Evolutionary conservation across 2,113 vertebrate genomes (phyloP), one percentile per base, ranked within the genome.

Genomic region (Campylorhamphus procurvoides): DNA sequence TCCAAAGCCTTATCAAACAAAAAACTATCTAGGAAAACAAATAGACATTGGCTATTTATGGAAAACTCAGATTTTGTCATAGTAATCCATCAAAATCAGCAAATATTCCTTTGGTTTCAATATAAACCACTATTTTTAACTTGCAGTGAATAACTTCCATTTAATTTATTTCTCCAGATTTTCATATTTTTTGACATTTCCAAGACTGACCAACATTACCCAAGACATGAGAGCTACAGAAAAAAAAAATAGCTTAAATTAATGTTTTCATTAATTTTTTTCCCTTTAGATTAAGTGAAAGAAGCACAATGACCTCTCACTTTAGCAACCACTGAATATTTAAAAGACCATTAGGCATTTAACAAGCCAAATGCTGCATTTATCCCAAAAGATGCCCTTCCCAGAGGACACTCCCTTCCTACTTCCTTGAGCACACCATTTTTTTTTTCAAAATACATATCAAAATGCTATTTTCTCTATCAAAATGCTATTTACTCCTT

Each of bases 211-310:
- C 37, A 87, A 35, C 22, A 49, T 89, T 50, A 64, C 14, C 31
- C 28, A 63, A 63, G 68, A 8, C 12, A 27, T 46, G 22, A 76
- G 42, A 89, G 40, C 12, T 72, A 53, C 23, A 71, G 44, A 37
- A 37, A 37, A 37, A n/a, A 84, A 89, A 94, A 93, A 85, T 37
- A 35, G 3, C 53, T 80, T 52, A 82, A 94, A 75, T 87, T 49
- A 60, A 37, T 79, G 31, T 59, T 93, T 87, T 55, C 18, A 46
- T 28, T 28, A 15, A 8, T 62, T 72, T 68, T 55, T 64, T 35
- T 46, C 17, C 0, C 22, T 68, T 85, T 12, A 76, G 23, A n/a
- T 71, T 3, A 7, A 49, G 53, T 46, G 25, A 68, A 82, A 85
- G 75, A 91, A 89, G 5, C 42, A 73, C 55, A 83, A 42, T 42